Evolutionary conservation across 2,888 invertebrate species (phyloP), one percentile per base, ranked within the genome.

Genomic region (Orgyia antiqua): DNA sequence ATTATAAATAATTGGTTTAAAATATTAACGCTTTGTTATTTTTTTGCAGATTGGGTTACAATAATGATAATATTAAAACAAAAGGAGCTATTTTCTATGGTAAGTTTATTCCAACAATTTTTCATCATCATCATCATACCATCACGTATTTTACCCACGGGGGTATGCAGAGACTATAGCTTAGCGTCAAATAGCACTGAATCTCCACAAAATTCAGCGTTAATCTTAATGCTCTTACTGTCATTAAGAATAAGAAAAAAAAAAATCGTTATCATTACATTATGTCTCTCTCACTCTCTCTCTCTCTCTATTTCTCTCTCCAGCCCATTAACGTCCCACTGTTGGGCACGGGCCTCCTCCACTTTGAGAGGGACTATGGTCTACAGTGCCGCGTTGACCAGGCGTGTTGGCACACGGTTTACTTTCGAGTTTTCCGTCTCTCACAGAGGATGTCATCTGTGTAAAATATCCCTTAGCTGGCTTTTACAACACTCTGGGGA

Each of bases 1-100:
- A 68, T 72, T 71, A 72, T 70, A 72, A 73, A 65, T 73, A 70
- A 72, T 73, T 68, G 63, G 50, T 63, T 49, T 29, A 30, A 23
- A 40, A 50, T 5, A 13, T 15, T 18, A 21, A 20, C 29, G 30
- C 44, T 35, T 42, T 35, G 36, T 47, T 50, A 53, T 58, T 61
- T 64, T 57, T 62, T 65, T 57, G 7, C 73, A 72, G 72, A 54
- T 64, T 61, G 28, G 29, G 20, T 47, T 40, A 36, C 50, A 38
- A 3, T 29, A 12, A 13, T 23, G 39, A 24, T 30, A 31, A 54
- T 45, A 31, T 41, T 29, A 21, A 12, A 25, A 33, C 29, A 29
- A 36, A n/a, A n/a, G n/a, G n/a, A n/a, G n/a, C n/a, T 19, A 3
- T 21, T 10, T 19, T 18, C 1, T 31, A 28, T 27, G 48, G 57